These are phyloP conservation scores for Mustelus asterias DNA, from an alignment of 2,113 vertebrate species.

Conservation along the genomic window DNA sequence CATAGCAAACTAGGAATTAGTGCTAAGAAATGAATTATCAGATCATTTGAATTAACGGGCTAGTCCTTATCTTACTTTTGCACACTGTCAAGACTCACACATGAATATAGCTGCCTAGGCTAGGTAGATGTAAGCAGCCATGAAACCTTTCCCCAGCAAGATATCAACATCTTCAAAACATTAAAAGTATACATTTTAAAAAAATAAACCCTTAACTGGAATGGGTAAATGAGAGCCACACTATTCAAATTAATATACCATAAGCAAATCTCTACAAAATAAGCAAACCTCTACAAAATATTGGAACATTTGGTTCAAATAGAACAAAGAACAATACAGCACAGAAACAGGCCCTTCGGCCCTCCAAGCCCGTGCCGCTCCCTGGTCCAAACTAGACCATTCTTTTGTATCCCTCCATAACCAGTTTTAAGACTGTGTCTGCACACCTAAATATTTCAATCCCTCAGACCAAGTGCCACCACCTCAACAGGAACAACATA, in stretches of 20 bases:
- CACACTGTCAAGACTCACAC: too few relatives aligned
- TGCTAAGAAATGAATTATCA: too few relatives aligned
- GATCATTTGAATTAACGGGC: too few relatives aligned
- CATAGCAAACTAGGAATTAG: not conserved
- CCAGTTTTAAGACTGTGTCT: not conserved
- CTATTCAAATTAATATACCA: not conserved
- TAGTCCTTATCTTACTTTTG: too few relatives aligned
- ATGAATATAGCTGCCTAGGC: not conserved
- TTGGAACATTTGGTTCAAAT: not conserved
- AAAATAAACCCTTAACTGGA: not conserved
- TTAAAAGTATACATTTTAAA: not conserved
- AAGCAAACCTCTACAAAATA: not conserved
- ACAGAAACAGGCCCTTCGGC: too few relatives aligned
- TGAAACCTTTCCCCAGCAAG: not conserved
- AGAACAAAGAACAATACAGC: too few relatives aligned
- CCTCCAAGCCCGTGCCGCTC: too few relatives aligned
- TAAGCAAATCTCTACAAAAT: not conserved
- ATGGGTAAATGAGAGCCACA: not conserved
- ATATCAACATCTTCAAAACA: not conserved
- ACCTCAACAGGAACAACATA: not conserved
- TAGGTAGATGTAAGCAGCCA: not conserved
- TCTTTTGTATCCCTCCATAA: too few relatives aligned
- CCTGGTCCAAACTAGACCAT: too few relatives aligned
- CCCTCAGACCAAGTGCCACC: not conserved
- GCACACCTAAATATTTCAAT: not conserved